A percentile compares a stretch with the other conserved stretches of the same genome.
Conservation (phyloP, 2,888 invertebrate genomes). For the Mesodorylaimus sp. region DNA sequence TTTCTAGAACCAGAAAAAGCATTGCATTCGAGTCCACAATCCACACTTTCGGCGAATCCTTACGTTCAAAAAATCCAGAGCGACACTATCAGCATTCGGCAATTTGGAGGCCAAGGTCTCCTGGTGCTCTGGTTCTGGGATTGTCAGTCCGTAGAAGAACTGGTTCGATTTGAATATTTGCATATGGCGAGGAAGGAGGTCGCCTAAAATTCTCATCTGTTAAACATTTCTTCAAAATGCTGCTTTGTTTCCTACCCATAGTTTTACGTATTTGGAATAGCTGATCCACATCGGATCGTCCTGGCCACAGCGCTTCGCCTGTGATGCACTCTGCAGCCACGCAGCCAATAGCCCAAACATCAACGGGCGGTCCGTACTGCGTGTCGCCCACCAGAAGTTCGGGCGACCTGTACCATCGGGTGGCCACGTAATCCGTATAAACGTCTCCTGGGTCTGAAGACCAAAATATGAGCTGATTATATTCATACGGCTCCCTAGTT, state of each 20-base stretch:
- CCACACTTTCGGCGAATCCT: slow-evolving; percentile 13
- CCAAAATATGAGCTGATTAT: slow-evolving; percentile 7
- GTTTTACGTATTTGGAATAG: slow-evolving; percentile 83
- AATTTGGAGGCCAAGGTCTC: slow-evolving; percentile 70
- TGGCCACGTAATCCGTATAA: slow-evolving; percentile 97
- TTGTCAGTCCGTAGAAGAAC: slow-evolving; percentile 71
- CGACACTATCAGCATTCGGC: slow-evolving; percentile 49
- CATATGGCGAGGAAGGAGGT: slow-evolving; percentile 77
- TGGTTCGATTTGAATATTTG: slow-evolving; percentile 86
- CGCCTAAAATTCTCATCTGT: too few relatives aligned
- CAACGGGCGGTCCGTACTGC: slow-evolving; percentile 50
- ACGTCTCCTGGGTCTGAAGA: slow-evolving; percentile 72
- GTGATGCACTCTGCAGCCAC: slow-evolving; percentile 39
- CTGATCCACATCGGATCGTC: slow-evolving; percentile 94
- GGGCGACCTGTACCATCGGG: slow-evolving; percentile 92
- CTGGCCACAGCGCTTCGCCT: slow-evolving; percentile 90
- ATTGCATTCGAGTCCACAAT: too few relatives aligned
- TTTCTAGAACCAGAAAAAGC: slow-evolving; percentile 42
- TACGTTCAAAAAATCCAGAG: slow-evolving; percentile 68
- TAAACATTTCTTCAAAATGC: too few relatives aligned
- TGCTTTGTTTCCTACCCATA: slow-evolving; percentile 45
- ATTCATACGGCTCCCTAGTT: not conserved
- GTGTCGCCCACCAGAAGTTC: slow-evolving; percentile 93
- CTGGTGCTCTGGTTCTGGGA: slow-evolving; percentile 67
- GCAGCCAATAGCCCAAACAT: slow-evolving; percentile 86